Base-by-base conservation (phyloP, 2,888 invertebrate genomes). In the Neria commutata region DNA sequence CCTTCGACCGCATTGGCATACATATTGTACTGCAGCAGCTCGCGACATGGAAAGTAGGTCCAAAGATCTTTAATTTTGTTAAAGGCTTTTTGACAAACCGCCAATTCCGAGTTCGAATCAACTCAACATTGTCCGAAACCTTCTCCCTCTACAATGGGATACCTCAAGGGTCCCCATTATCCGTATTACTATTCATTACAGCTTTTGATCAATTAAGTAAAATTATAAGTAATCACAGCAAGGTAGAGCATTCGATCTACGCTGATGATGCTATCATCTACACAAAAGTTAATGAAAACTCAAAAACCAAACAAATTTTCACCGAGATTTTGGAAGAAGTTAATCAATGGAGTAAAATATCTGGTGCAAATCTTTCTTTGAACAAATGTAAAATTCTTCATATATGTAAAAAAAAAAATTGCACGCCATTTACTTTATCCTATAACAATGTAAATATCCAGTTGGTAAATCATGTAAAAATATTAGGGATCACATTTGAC, bases 161-260 rank as follows among this genome's bases (percentile, higher is more conserved):
- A n/a, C 55, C 55, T 5, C 52, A 49, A 21, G 42, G 48, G 17
- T 48, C 40, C 4, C 37, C 51, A 16, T 14, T 57, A 2, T 52
- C 46, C 2, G 57, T 52, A 11, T 42, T 51, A 21, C 48, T 54
- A 40, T 58, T 54, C 37, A 54, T 48, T 5, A 54, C 54, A 16
- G 54, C 58, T 2, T 53, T 58, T 33, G 51, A 61, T 24, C 33
- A 54, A n/a, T 29, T 61, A 1, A 60, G 56, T 42, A 56, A 58
- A 10, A 63, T 61, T 17, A 14, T 55, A 16, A 19, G 16, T 3
- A 59, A 51, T 25, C 53, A 53, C 50, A 52, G 46, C 34, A 37
- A 61, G 25, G 21, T 54, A 29, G 50, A 50, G 24, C 14, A 24
- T 33, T 29, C 40, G 3, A 45, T 59, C 25, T 51, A 59, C 26